phyloP scores from a whole-genome alignment of 1,140 invertebrate genomes.

The Bombus waltoni region DNA sequence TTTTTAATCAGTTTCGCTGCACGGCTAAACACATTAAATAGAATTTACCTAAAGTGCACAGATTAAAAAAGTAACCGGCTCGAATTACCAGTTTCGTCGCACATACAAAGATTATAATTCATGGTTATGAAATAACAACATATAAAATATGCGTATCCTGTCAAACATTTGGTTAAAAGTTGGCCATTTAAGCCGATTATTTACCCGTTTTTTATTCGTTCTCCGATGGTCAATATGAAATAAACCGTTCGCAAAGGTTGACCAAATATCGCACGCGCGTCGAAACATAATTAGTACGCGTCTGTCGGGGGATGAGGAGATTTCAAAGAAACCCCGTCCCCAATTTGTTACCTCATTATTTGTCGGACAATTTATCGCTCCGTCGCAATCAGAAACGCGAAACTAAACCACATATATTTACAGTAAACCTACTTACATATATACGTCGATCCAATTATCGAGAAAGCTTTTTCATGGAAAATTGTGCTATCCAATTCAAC shows the following conservation, averaged over 20 bases:
- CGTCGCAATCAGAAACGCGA: conserved; percentile 6
- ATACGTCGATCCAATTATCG: conserved; percentile 7
- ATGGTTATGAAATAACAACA: background rate
- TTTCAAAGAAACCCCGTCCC: background rate
- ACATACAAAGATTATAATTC: background rate
- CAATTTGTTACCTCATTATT: conserved; percentile 25
- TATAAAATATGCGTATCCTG: background rate
- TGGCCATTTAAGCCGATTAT: background rate
- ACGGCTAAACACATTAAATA: background rate
- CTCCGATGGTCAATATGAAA: background rate
- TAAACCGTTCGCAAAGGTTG: background rate
- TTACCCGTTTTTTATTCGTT: background rate
- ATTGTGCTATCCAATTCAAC: background rate
- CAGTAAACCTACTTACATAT: conserved; percentile 14
- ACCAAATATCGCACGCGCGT: conserved; percentile 7
- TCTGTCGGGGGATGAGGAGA: background rate
- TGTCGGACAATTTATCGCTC: background rate
- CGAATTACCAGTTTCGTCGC: background rate
- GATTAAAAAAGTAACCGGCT: background rate
- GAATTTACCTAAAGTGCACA: background rate
- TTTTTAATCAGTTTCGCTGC: background rate
- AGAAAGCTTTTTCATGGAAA: background rate
- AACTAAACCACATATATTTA: conserved; percentile 1
- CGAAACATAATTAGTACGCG: background rate
- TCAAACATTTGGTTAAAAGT: background rate